phyloP scores from a whole-genome alignment of 2,113 vertebrate species.

The Psittacula cyanocephala region DNA sequence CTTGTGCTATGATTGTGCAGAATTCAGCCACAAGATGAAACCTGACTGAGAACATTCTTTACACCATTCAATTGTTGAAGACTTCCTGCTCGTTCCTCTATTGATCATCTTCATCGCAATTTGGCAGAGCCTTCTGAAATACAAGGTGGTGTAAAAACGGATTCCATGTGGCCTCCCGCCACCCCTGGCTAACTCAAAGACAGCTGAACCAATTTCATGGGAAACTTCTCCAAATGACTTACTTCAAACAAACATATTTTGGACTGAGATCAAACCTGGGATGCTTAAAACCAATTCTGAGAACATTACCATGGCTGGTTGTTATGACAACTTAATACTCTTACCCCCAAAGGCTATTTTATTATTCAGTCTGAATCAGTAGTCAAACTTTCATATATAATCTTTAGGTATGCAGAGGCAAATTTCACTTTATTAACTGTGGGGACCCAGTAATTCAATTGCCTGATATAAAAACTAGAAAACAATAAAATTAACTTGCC shows the following conservation, averaged over 20 bases:
- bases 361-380: background rate
- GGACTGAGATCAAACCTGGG: background rate
- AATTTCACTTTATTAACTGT: background rate
- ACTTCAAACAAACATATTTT: background rate
- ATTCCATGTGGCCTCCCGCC: background rate
- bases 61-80: rapidly evolving
- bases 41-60: background rate
- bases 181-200: background rate
- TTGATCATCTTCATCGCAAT: background rate
- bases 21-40: background rate
- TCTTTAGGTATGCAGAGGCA: background rate
- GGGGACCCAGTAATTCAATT: background rate
- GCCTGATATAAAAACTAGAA: background rate
- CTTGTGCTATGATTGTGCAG: background rate
- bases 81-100: background rate
- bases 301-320: background rate
- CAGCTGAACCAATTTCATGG: background rate
- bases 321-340: background rate
- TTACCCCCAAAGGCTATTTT: background rate
- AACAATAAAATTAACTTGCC: background rate
- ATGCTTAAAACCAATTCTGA: background rate
- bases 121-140: background rate
- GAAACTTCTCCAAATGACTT: background rate
- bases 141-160: background rate
- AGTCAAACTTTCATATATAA: background rate